phyloP scores from a whole-genome alignment of 1,140 invertebrate species.

The Belonocnema kinseyi region DNA sequence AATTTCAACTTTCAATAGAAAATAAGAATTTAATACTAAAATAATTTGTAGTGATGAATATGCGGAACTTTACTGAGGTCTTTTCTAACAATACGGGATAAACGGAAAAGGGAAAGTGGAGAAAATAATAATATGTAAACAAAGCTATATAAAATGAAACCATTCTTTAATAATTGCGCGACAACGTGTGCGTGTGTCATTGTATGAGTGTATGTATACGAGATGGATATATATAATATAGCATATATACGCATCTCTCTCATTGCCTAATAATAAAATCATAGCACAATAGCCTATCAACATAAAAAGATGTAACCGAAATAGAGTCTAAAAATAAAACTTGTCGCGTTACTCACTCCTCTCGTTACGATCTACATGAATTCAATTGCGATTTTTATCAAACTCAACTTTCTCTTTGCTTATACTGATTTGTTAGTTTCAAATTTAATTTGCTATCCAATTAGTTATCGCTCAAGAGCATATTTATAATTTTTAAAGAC shows the following conservation, averaged over 20 bases:
- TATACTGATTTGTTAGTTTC: too few species aligned
- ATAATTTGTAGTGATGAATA: too few species aligned
- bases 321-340: conserved; percentile 27
- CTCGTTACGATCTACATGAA: neutral
- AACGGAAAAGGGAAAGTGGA: conserved; percentile 29
- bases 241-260: conserved; percentile 55
- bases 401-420: too few species aligned
- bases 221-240: conserved; percentile 47
- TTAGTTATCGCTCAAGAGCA: too few species aligned
- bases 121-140: conserved; percentile 38
- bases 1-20: too few species aligned
- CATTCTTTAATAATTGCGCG: conserved; percentile 59
- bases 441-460: too few species aligned
- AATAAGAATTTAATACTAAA: too few species aligned
- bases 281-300: conserved; percentile 32
- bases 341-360: neutral
- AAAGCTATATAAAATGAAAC: conserved; percentile 60
- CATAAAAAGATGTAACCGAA: conserved; percentile 14
- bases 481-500: too few species aligned
- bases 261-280: conserved; percentile 43
- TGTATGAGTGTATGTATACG: conserved; percentile 39
- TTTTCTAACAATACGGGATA: neutral
- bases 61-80: too few species aligned
- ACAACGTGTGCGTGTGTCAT: conserved; percentile 48
- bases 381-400: neutral